Conservation (phyloP, 2,113 vertebrate species). For the Eolophus roseicapilla region DNA sequence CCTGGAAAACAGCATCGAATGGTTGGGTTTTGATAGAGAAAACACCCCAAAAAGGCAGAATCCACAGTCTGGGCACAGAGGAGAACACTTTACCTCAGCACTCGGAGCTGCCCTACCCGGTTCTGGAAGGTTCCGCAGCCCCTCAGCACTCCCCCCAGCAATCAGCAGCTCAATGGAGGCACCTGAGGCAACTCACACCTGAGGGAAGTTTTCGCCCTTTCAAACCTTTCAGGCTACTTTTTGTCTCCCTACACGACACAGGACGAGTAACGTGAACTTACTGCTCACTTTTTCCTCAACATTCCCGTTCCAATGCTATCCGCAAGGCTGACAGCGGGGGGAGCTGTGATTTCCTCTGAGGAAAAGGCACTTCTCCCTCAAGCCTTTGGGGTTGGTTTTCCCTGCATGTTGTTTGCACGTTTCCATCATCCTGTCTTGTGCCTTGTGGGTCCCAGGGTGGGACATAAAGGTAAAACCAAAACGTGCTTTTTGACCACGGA, state of each 20-base stretch:
- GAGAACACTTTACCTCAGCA: not conserved
- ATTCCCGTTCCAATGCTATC: fast-evolving
- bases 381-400: not conserved
- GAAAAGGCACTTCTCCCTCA: not conserved
- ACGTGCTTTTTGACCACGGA: fast-evolving
- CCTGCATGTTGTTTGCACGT: fast-evolving
- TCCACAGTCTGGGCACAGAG: fast-evolving
- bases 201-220: not conserved
- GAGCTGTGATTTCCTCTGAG: not conserved
- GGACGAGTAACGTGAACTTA: fast-evolving
- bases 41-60: fast-evolving
- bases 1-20: fast-evolving
- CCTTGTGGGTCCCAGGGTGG: fast-evolving
- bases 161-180: not conserved
- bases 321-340: fast-evolving
- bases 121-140: not conserved
- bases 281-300: fast-evolving
- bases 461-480: not conserved
- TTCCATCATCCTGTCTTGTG: not conserved
- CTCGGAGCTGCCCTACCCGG: fast-evolving
- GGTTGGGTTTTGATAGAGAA: fast-evolving
- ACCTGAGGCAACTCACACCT: not conserved
- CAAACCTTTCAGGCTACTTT: not conserved
- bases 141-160: not conserved
- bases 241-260: fast-evolving